Percentiles rank a stretch among this genome's conserved stretches.
phyloP scores from a whole-genome alignment of 1,140 invertebrate genomes.

The Piezodorus guildinii region DNA sequence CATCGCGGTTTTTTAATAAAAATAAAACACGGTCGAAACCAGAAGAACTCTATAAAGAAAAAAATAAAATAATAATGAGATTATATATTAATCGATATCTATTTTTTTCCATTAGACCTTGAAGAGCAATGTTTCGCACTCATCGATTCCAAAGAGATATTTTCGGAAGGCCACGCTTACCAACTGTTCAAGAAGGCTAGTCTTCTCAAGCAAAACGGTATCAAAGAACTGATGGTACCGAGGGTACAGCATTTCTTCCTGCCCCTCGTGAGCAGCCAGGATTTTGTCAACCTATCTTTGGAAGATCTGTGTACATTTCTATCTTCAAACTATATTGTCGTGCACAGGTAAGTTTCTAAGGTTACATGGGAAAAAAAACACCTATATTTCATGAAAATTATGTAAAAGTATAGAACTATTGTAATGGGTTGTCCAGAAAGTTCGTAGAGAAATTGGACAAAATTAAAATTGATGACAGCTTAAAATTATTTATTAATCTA shows the following conservation, averaged over 20 bases:
- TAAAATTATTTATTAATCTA: no score
- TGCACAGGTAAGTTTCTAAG: slow-evolving; percentile 57
- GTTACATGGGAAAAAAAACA: no score
- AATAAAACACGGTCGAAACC: no score
- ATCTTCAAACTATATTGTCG: slow-evolving; percentile 52
- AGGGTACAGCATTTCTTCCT: slow-evolving; percentile 59
- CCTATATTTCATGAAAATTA: no score
- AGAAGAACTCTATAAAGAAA: no score
- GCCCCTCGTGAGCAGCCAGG: slow-evolving; percentile 52
- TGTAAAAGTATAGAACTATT: no score
- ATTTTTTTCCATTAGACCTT: slow-evolving; percentile 39
- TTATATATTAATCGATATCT: no score
- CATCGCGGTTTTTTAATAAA: no score
- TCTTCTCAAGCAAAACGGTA: slow-evolving; percentile 40
- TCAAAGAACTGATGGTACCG: slow-evolving; percentile 58
- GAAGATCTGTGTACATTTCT: slow-evolving; percentile 50
- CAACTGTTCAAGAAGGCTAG: slow-evolving; percentile 49
- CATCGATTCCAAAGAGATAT: slow-evolving; percentile 51
- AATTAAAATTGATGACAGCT: no score
- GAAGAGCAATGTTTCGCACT: slow-evolving; percentile 60
- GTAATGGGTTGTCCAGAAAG: no score
- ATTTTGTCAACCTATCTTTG: slow-evolving; percentile 49
- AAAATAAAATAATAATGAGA: no score
- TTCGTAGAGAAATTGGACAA: no score
- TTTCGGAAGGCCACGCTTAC: slow-evolving; percentile 58